Base-by-base conservation (phyloP, 2,797 vertebrate species). In the Arrhamphus sclerolepis region DNA sequence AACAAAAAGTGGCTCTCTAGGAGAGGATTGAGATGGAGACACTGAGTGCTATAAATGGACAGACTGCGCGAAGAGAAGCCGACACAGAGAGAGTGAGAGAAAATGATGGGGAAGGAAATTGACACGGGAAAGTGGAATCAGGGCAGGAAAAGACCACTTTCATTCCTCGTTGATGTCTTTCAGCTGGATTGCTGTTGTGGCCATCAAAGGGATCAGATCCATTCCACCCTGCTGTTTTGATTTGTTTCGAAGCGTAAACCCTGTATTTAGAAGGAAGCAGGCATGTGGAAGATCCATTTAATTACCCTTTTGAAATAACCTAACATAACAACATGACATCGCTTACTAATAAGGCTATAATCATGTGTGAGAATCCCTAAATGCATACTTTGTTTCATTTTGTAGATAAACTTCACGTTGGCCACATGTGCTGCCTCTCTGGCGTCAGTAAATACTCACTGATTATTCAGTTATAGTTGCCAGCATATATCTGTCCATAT, bases 1-100 rank as follows among this genome's bases (percentile, higher is more conserved):
- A 81, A 81, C 44, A 54, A 50, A 77, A 62, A 71, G 62, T 61
- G 53, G 47, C 31, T 2, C 44, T 49, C 46, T 18, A 60, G 14
- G 64, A 72, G 65, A 70, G 65, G 38, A 70, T 42, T 67, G 60
- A 49, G 56, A 59, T 2, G 52, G 40, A 67, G 39, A 63, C 54
- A 56, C 17, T 9, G 41, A 42, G 42, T 3, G n/a, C 43, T 77
- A 59, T 43, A 21, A 34, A 55, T 28, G 58, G 66, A 62, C 50
- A 43, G 62, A 49, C 50, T 38, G 61, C 31, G 40, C 17, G 53
- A 69, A 17, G 28, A 39, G 20, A 71, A 20, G 66, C 42, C 28
- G 44, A 40, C 28, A 19, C 24, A 47, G 18, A 47, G 51, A 70
- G 20, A 57, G 52, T 19, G 46, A 56, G 29, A 63, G 61, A 62